Base-by-base conservation (phyloP, 2,113 vertebrate species). In the Pundamilia nyererei region DNA sequence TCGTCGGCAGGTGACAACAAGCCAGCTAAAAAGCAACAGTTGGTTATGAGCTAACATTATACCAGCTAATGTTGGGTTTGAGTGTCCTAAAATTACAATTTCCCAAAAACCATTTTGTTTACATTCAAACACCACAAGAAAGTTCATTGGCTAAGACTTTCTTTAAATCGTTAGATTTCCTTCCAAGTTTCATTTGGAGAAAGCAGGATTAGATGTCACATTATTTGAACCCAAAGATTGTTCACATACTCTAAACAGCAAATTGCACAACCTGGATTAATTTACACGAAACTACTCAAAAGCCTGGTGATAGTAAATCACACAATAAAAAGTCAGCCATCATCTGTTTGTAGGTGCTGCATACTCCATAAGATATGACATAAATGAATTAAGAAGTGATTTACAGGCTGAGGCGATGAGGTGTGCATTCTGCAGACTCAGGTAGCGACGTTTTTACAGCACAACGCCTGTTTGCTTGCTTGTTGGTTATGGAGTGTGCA, bases 381-480 rank as follows among this genome's bases (percentile, higher is more conserved):
- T n/a, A 65, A n/a, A 55, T 29, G 6, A 55, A 81, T 53, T n/a
- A 9, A 79, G 47, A 79, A 35, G 47, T 35, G 75, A 70, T 82
- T 72, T 56, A 33, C 51, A 35, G 21, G 82, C 60, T 38, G 35
- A 35, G 55, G 82, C 10, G 2, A 31, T 31, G 45, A 26, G 47
- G 80, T 29, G 8, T 38, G 42, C 2, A 62, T 14, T 45, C 7
- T 26, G 31, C 51, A 54, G 26, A 38, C 40, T 24, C 81, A 77
- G 90, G 91, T 90, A 60, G 81, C 75, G 5, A 65, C 14, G 13
- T 84, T 93, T 93, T 94, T 91, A 90, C 86, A 89, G 45, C 53
- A 54, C 38, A 77, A 80, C 4, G 40, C 79, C 70, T 82, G 86
- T 91, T 93, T 94, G 91, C 89, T 93, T 94, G 86, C 83, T 54